Evolutionary conservation across 2,888 invertebrate genomes (phyloP), one percentile per base, ranked within the genome.

Genomic region (Paralinhomoeus sp.): DNA sequence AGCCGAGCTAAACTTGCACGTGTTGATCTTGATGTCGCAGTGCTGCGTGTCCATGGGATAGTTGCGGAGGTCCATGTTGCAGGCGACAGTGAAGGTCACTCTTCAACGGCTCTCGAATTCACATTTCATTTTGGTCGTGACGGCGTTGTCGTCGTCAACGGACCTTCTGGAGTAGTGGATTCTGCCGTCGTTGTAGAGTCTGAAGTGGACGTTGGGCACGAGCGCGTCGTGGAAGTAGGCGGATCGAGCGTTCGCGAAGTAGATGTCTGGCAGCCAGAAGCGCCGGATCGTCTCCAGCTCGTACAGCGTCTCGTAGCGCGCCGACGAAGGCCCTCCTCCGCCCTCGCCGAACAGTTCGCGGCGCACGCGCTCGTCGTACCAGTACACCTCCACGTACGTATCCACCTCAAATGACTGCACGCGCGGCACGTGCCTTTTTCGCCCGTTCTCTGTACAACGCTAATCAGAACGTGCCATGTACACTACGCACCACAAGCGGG

Each of bases 351-450:
- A 12, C 27, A 12, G 5, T 40, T 52, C 53, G 47, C 57, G 56
- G 22, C 50, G 40, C 17, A 57, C 45, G 12, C 40, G 44, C 20
- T 27, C 36, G 44, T 54, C 54, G 24, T 41, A 45, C 54, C 54
- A 54, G 5, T 50, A 49, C 51, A 54, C 49, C 45, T 53, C 54
- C 35, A 55, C 48, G 47, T 57, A 57, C 37, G 57, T 44, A 48
- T 57, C 57, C 31, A 54, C 56, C 44, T 57, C 57, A 43, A 57
- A 57, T 15, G 55, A 52, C 56, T 56, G n/a, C n/a, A n/a, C n/a
- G n/a, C n/a, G n/a, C n/a, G n/a, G n/a, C n/a, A n/a, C n/a, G n/a
- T n/a, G n/a, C n/a, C n/a, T n/a, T n/a, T n/a, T n/a, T n/a, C n/a
- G n/a, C n/a, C n/a, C n/a, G n/a, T n/a, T n/a, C n/a, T n/a, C n/a